Percentiles rank a stretch among this genome's conserved stretches.
These are phyloP conservation scores for Tipula vernalis DNA, from an alignment of 2,888 invertebrate genomes.

Conservation along the genomic window DNA sequence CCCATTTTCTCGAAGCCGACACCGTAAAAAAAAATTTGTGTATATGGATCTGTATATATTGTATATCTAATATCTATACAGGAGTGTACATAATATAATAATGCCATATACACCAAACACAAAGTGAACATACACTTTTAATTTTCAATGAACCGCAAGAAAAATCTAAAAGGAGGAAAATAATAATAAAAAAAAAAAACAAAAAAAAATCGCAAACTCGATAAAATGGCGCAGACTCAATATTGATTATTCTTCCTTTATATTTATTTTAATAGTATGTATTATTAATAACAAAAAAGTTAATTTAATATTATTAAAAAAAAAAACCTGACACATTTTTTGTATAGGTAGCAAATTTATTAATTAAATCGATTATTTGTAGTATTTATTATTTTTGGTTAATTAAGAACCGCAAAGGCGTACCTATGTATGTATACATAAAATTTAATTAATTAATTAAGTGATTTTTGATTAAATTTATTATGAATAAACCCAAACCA, in stretches of 20 bases:
- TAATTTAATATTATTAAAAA: not conserved
- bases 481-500: not conserved
- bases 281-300: not conserved
- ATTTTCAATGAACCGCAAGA: conserved; percentile 4
- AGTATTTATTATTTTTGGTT: not conserved
- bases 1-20: not conserved
- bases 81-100: not conserved
- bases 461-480: not conserved
- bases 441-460: not conserved
- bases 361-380: not conserved
- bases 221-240: not conserved
- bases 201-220: not conserved
- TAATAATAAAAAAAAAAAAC: not conserved
- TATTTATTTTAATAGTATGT: not conserved
- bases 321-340: not conserved
- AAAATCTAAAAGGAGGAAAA: not conserved
- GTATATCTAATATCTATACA: not conserved
- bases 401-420: not conserved
- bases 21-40: not conserved
- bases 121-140: not conserved
- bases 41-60: not conserved
- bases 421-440: not conserved
- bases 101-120: not conserved
- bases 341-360: not conserved
- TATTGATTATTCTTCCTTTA: not conserved